Percentiles rank a stretch among this genome's conserved stretches.
phyloP scores from a whole-genome alignment of 2,113 vertebrate genomes.

The Corythoichthys intestinalis region DNA sequence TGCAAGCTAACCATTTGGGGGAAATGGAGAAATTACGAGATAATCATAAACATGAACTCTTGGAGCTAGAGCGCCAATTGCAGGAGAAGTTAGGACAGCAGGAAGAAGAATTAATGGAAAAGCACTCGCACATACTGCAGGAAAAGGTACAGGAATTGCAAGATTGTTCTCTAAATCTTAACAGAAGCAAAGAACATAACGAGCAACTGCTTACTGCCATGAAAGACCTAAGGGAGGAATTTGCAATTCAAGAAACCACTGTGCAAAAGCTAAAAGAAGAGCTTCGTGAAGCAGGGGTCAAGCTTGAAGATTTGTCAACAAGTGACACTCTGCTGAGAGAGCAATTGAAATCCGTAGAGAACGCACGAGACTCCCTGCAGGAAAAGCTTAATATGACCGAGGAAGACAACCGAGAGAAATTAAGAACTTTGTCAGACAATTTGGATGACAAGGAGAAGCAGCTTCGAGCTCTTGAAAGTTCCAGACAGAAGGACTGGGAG shows the following conservation, averaged over 20 bases:
- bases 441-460: conserved; percentile 72
- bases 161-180: conserved; percentile 74
- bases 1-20: conserved; percentile 84
- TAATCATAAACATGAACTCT: conserved; percentile 70
- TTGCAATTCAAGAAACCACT: conserved; percentile 67
- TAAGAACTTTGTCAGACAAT: conserved; percentile 65
- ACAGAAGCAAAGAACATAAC: conserved; percentile 66
- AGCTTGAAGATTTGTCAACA: conserved; percentile 69
- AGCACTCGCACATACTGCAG: conserved; percentile 73
- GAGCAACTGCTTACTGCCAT: conserved; percentile 69
- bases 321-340: conserved; percentile 73
- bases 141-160: conserved; percentile 79
- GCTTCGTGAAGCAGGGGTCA: conserved; percentile 70
- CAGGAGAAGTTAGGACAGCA: conserved; percentile 77
- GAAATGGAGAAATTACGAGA: conserved; percentile 77
- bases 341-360: conserved; percentile 75
- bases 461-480: conserved; percentile 66
- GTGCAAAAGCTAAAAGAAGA: conserved; percentile 81
- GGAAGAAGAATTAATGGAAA: conserved; percentile 78
- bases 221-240: conserved; percentile 74
- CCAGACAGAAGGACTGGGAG: conserved; percentile 68
- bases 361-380: conserved; percentile 75
- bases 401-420: conserved; percentile 68
- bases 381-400: conserved; percentile 70
- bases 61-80: conserved; percentile 68